A percentile compares a stretch with the other conserved stretches of the same genome.
phyloP scores from a whole-genome alignment of 2,888 invertebrate species.

The Neocrepidodera transversa region DNA sequence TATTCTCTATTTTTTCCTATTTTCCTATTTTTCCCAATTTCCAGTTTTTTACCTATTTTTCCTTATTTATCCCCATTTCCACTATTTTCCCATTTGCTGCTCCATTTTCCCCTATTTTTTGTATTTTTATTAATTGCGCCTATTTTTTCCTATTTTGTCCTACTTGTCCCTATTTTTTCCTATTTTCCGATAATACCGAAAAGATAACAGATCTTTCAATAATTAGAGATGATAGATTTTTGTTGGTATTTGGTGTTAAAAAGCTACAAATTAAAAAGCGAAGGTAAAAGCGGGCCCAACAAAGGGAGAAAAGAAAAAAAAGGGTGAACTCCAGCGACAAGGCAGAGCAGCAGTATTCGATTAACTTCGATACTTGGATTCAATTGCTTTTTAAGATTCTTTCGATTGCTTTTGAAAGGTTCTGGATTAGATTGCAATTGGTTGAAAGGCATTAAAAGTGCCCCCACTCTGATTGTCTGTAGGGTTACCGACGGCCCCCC shows the following conservation, averaged over 20 bases:
- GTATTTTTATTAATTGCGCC: too few species aligned
- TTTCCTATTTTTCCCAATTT: too few species aligned
- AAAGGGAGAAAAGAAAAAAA: conserved; percentile 15
- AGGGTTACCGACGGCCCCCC: conserved; percentile 27
- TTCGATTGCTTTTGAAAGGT: conserved; percentile 60
- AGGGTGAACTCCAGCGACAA: conserved; percentile 15
- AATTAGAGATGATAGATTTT: too few species aligned
- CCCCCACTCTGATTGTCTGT: conserved; percentile 38
- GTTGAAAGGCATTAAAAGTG: conserved; percentile 60
- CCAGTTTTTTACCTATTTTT: too few species aligned
- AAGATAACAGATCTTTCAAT: too few species aligned
- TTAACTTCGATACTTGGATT: conserved; percentile 60
- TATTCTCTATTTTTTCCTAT: too few species aligned
- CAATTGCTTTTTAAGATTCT: conserved; percentile 61
- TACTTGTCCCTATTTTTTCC: too few species aligned
- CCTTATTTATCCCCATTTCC: too few species aligned
- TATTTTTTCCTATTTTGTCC: too few species aligned
- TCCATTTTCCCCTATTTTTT: too few species aligned
- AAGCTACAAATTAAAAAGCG: conserved; percentile 2
- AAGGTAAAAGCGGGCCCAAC: conserved; percentile 7
- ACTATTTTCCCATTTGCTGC: too few species aligned
- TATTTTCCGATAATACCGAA: too few species aligned
- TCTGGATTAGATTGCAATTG: conserved; percentile 61
- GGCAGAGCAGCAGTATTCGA: conserved; percentile 51
- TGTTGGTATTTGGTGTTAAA: neutral